Evolutionary conservation across 2,888 invertebrate genomes (phyloP).

Genomic region (Liposcelis brunnea): DNA sequence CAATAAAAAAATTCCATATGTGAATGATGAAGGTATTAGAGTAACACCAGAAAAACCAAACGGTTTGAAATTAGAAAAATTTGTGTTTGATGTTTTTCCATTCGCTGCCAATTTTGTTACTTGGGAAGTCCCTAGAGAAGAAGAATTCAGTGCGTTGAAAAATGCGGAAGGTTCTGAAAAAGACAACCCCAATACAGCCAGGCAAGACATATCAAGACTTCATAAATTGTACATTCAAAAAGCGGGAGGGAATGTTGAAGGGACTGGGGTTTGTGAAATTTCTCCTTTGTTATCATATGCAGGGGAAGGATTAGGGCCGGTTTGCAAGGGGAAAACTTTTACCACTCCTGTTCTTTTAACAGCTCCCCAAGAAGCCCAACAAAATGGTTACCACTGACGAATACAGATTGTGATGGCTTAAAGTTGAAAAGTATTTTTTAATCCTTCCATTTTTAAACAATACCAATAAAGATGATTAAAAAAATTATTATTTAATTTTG

Average conservation of each 20-base stretch:
- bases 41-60: slow-evolving; percentile 68
- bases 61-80: slow-evolving; percentile 98
- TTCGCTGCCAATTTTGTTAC: slow-evolving; percentile 81
- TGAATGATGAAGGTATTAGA: slow-evolving; percentile 51
- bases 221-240: slow-evolving; percentile 63
- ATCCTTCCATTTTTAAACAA: too few species aligned
- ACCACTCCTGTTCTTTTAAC: slow-evolving; percentile 42
- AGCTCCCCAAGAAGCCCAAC: slow-evolving; percentile 15
- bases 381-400: slow-evolving; percentile 4
- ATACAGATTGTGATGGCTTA: too few species aligned
- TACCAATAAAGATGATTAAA: too few species aligned
- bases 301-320: slow-evolving; percentile 62
- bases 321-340: slow-evolving; percentile 49
- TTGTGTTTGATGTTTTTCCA: slow-evolving; percentile 96
- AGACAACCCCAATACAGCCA: slow-evolving; percentile 81
- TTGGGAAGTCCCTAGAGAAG: slow-evolving; percentile 78
- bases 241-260: slow-evolving; percentile 60
- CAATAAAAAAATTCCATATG: slow-evolving; percentile 87
- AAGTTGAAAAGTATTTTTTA: too few species aligned
- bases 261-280: slow-evolving; percentile 64
- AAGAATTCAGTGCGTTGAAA: slow-evolving; percentile 94
- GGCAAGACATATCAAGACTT: slow-evolving; percentile 53
- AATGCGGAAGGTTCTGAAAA: slow-evolving; percentile 75
- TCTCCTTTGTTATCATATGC: slow-evolving; percentile 80
- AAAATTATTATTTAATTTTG: too few species aligned